Evolutionary conservation across 2,888 invertebrate species (phyloP).

Genomic region (Nomada lathburiana): DNA sequence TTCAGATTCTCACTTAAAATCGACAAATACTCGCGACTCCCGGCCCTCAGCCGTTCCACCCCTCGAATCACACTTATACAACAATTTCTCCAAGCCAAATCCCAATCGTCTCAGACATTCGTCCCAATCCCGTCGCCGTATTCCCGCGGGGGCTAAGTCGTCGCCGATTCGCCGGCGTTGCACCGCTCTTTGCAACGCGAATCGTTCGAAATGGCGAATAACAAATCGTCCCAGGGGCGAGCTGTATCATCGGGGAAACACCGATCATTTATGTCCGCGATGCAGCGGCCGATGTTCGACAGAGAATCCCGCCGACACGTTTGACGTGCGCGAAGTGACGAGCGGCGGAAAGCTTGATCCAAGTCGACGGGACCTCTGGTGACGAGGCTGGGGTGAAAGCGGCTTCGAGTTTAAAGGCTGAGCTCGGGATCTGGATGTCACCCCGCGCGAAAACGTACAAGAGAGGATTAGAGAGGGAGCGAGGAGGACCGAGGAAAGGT

Average conservation of each 20-base stretch:
- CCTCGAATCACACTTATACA: neutral
- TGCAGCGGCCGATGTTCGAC: constrained; percentile 25
- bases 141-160: neutral
- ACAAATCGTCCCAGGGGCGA: constrained; percentile 1
- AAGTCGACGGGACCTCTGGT: constrained; percentile 70
- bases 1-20: no score
- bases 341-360: constrained; percentile 70
- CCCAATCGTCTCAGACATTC: neutral
- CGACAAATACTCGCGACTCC: no score
- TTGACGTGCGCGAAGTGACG: constrained; percentile 25
- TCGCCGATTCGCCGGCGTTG: neutral
- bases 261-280: constrained; percentile 44
- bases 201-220: constrained; percentile 21
- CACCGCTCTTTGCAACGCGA: neutral
- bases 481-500: neutral
- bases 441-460: constrained; percentile 67
- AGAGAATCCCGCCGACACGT: constrained; percentile 33
- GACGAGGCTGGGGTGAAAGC: constrained; percentile 70
- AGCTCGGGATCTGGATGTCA: constrained; percentile 74
- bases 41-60: neutral
- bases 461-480: constrained; percentile 67
- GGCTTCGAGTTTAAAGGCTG: constrained; percentile 76
- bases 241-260: neutral
- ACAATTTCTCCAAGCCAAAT: neutral
- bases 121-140: neutral